These are phyloP conservation scores for Tuta absoluta DNA, from an alignment of 2,888 invertebrate genomes.

Conservation along the genomic window DNA sequence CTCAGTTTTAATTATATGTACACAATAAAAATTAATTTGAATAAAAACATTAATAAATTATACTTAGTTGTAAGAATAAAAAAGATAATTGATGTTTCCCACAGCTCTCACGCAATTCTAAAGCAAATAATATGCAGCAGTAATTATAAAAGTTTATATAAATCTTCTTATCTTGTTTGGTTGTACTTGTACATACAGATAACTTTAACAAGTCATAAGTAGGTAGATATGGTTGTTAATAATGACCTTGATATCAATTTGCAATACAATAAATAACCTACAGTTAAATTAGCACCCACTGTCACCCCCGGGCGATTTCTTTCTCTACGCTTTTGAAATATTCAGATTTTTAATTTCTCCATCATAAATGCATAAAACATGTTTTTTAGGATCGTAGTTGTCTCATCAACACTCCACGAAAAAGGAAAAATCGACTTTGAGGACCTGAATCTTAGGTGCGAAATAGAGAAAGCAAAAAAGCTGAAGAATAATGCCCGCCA, in stretches of 20 bases:
- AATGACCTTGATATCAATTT: background rate
- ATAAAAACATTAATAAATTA: no score
- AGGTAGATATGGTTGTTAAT: background rate
- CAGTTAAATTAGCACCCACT: no score
- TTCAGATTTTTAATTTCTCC: no score
- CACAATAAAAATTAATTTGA: no score
- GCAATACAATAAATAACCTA: no score
- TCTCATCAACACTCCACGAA: slow-evolving; percentile 87
- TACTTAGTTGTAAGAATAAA: no score
- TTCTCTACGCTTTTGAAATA: no score
- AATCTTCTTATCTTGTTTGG: background rate
- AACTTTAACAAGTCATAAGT: background rate
- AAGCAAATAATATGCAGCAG: background rate
- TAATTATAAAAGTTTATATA: background rate
- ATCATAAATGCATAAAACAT: background rate
- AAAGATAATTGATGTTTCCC: no score
- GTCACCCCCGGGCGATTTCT: no score
- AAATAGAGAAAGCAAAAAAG: slow-evolving; percentile 62
- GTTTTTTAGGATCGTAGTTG: slow-evolving; percentile 83
- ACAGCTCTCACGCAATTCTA: no score
- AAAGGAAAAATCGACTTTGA: slow-evolving; percentile 85
- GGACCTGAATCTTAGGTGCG: slow-evolving; percentile 83
- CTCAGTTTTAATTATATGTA: no score
- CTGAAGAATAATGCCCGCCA: slow-evolving; percentile 54
- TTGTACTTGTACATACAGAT: background rate